A percentile compares a stretch with the other conserved stretches of the same genome.
Evolutionary conservation across 2,888 invertebrate genomes (phyloP).

Genomic region (Plutella xylostella): DNA sequence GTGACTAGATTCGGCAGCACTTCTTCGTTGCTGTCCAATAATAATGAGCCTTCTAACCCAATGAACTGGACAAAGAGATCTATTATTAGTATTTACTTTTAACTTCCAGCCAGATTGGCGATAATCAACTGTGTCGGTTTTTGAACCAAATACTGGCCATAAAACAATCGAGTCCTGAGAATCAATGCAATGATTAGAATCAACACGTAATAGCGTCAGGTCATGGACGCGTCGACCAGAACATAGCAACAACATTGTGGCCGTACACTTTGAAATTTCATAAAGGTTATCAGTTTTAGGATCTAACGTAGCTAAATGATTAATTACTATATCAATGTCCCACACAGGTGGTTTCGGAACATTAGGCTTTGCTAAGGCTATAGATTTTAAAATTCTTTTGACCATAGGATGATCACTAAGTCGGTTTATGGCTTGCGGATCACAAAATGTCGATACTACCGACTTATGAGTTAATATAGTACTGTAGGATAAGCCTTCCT

Average conservation of each 20-base stretch:
- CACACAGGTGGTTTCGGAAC: not conserved
- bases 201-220: not conserved
- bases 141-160: constrained; percentile 1
- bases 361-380: not conserved
- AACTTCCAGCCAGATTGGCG: constrained; percentile 8
- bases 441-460: constrained; percentile 1
- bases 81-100: not conserved
- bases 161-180: not conserved
- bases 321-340: not conserved
- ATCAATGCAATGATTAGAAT: not conserved
- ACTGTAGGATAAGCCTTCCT: not conserved
- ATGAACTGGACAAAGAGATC: not conserved
- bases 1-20: not conserved
- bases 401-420: not conserved
- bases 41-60: not conserved
- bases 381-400: not conserved
- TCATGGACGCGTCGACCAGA: constrained; percentile 2
- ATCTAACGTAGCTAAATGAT: not conserved
- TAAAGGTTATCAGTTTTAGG: not conserved
- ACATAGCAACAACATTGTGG: not conserved
- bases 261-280: not conserved
- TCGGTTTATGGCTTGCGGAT: not conserved
- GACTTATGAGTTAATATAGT: not conserved
- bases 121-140: constrained; percentile 2
- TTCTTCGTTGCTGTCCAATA: not conserved